Conservation (phyloP, 2,113 vertebrate species). For the Cephalopholis sonnerati region DNA sequence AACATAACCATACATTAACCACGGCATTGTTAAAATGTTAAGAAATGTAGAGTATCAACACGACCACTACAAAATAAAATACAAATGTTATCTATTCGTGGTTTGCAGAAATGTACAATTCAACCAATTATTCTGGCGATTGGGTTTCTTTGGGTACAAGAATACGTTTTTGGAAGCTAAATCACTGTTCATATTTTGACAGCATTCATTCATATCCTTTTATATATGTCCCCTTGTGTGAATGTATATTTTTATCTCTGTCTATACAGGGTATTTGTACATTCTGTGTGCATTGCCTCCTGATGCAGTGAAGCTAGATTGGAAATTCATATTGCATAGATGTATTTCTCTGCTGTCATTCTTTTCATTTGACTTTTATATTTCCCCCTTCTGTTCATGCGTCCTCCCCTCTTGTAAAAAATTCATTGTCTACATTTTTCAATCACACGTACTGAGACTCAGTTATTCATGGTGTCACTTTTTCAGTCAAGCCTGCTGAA, state of each 20-base stretch:
- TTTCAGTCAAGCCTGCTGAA: background rate
- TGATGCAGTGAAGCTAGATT: background rate
- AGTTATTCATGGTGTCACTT: conserved; percentile 25
- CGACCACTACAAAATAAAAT: too few species aligned
- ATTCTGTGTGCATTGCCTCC: background rate
- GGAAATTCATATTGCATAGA: background rate
- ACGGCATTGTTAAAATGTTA: too few species aligned
- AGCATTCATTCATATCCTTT: background rate
- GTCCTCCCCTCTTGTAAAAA: background rate
- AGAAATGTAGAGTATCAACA: too few species aligned
- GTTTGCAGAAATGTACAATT: too few species aligned
- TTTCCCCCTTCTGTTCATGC: background rate
- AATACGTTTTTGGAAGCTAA: background rate
- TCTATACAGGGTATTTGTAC: background rate
- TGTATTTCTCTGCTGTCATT: background rate
- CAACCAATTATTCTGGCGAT: too few species aligned
- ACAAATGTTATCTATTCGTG: too few species aligned
- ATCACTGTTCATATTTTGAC: background rate
- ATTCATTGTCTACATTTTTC: conserved; percentile 16
- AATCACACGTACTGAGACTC: background rate
- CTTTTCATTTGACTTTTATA: background rate
- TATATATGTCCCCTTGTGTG: background rate
- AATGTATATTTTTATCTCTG: background rate
- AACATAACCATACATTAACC: too few species aligned
- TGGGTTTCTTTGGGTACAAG: background rate